These are phyloP conservation scores for Parazoanthus darwini DNA, from an alignment of 92 coral and sea anemone species.

Conservation along the genomic window DNA sequence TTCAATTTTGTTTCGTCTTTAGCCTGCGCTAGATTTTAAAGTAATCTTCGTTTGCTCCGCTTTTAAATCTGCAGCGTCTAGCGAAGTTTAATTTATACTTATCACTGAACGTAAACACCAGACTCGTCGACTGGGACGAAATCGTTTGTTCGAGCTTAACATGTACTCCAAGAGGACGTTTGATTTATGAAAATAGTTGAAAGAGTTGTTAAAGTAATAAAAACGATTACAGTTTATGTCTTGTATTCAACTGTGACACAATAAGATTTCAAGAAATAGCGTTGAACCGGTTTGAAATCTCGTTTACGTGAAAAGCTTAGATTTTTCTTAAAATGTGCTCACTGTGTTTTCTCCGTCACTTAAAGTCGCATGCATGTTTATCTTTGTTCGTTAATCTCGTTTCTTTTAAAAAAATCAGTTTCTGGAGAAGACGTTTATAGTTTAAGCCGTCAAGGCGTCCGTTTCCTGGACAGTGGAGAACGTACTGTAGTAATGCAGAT, in stretches of 20 bases:
- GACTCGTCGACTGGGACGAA: neutral
- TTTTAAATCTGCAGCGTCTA: no score
- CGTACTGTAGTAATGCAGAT: constrained; percentile 9
- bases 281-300: neutral
- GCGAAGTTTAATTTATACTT: no score
- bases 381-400: neutral
- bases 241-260: neutral
- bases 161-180: neutral
- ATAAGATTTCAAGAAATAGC: neutral
- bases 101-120: no score
- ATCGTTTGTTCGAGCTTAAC: neutral
- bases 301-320: neutral
- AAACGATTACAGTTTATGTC: neutral
- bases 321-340: neutral
- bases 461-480: constrained; percentile 20
- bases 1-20: neutral
- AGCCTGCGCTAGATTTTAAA: neutral
- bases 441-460: neutral
- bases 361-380: neutral
- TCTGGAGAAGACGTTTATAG: neutral
- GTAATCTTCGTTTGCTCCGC: neutral
- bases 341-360: neutral
- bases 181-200: neutral
- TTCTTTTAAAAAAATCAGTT: neutral
- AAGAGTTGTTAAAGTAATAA: neutral